phyloP scores from a whole-genome alignment of 2,888 invertebrate species.

The Taphrorychus bicolor region DNA sequence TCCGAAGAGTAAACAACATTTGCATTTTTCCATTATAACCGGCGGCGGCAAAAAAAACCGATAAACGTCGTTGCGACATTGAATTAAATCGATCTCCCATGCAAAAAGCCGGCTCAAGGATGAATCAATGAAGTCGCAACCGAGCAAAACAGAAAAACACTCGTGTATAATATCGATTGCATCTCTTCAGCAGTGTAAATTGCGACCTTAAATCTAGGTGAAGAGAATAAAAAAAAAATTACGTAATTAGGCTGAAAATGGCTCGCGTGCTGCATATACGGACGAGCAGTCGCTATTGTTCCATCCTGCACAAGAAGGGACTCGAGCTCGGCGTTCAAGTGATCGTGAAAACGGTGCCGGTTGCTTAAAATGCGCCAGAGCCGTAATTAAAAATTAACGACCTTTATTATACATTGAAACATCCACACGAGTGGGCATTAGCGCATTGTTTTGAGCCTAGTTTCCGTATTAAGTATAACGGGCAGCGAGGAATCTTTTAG shows the following conservation, averaged over 20 bases:
- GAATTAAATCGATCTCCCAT: constrained; percentile 21
- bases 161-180: neutral
- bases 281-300: constrained; percentile 28
- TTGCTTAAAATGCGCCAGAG: constrained; percentile 26
- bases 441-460: constrained; percentile 4
- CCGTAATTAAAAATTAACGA: constrained; percentile 26
- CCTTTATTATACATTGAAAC: constrained; percentile 14
- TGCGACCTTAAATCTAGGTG: neutral
- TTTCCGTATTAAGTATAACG: constrained; percentile 9
- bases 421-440: constrained; percentile 15
- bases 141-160: neutral
- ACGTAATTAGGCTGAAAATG: constrained; percentile 10
- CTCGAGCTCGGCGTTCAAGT: constrained; percentile 21
- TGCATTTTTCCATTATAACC: constrained; percentile 3
- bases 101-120: constrained; percentile 20
- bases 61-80: neutral
- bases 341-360: constrained; percentile 27
- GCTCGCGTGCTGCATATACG: constrained; percentile 21
- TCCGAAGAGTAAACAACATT: neutral
- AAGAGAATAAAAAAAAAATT: constrained; percentile 6
- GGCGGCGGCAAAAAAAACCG: constrained; percentile 8
- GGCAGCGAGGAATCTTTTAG: neutral
- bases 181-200: neutral
- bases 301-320: constrained; percentile 14
- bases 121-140: constrained; percentile 2